Percentiles rank a stretch among this genome's conserved stretches.
These are phyloP conservation scores for Phylloscopus trochiloides DNA, from an alignment of 2,113 vertebrate genomes.

Conservation along the genomic window DNA sequence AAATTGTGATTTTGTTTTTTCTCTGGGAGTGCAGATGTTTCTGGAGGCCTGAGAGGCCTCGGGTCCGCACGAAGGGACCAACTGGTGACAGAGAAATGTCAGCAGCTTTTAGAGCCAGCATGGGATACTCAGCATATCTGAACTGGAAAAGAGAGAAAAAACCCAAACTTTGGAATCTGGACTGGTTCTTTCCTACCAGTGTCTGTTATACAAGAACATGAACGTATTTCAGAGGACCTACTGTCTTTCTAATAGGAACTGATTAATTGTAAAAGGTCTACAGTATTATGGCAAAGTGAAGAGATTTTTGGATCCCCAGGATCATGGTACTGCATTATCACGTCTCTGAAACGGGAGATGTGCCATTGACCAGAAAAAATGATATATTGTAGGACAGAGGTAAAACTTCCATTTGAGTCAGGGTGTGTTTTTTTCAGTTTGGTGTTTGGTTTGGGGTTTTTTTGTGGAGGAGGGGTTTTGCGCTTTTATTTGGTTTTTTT, in stretches of 20 bases:
- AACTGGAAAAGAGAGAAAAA: neutral
- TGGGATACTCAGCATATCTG: neutral
- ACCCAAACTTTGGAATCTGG: neutral
- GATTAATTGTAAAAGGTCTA: neutral
- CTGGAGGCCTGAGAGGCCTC: neutral
- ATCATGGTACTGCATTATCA: neutral
- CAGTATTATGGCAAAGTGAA: neutral
- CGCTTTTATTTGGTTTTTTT: neutral
- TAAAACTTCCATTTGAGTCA: neutral
- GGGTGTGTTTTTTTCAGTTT: neutral
- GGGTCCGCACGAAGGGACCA: neutral
- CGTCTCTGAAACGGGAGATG: neutral
- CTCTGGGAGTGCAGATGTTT: neutral
- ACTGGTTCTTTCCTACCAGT: neutral
- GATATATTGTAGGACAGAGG: neutral
- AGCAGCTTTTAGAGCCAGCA: neutral
- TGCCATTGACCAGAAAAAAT: neutral
- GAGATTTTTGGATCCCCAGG: neutral
- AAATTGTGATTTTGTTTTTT: neutral
- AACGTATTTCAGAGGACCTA: neutral
- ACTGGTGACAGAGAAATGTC: neutral
- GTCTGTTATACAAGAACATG: neutral
- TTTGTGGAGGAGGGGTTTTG: neutral
- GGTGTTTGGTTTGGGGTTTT: neutral
- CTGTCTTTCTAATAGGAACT: neutral